These are phyloP conservation scores for Emydura subglobosa DNA, from an alignment of 2,113 vertebrate genomes.

Conservation along the genomic window DNA sequence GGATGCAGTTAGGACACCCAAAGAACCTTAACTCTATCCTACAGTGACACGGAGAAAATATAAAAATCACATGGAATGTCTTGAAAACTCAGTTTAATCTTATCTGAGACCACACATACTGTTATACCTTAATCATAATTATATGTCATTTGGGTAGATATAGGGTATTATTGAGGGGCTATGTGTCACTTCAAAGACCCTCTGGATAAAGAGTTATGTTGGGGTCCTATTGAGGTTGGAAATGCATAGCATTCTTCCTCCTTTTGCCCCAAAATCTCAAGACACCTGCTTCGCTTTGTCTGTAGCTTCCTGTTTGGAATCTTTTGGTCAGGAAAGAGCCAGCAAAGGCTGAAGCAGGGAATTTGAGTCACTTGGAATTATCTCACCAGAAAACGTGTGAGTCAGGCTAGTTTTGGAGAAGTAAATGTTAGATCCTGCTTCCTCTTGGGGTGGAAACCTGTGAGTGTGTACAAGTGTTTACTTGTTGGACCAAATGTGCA, in stretches of 20 bases:
- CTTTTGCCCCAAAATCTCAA: neutral
- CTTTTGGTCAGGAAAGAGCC: slow-evolving; percentile 63
- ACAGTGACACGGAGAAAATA: too few species aligned
- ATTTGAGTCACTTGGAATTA: slow-evolving; percentile 49
- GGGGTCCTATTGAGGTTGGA: slow-evolving; percentile 45
- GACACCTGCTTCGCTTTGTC: slow-evolving; percentile 56
- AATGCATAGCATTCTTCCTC: slow-evolving; percentile 34
- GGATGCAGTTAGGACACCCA: too few species aligned
- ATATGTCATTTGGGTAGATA: neutral
- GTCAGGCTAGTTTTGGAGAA: slow-evolving; percentile 40
- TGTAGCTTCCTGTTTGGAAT: slow-evolving; percentile 68
- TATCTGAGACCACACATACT: neutral
- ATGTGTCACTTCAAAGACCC: neutral
- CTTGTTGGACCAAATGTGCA: slow-evolving; percentile 12
- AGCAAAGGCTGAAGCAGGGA: slow-evolving; percentile 56
- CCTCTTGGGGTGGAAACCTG: slow-evolving; percentile 38
- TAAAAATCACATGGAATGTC: neutral
- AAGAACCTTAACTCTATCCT: too few species aligned
- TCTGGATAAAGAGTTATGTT: neutral
- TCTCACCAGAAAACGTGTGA: slow-evolving; percentile 56
- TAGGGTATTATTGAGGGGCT: neutral
- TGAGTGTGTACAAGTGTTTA: slow-evolving; percentile 39
- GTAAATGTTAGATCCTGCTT: slow-evolving; percentile 54
- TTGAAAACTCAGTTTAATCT: neutral
- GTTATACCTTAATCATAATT: neutral